Evolutionary conservation across 2,797 vertebrate species (phyloP).

Genomic region (Stomatorhinus walkeri): DNA sequence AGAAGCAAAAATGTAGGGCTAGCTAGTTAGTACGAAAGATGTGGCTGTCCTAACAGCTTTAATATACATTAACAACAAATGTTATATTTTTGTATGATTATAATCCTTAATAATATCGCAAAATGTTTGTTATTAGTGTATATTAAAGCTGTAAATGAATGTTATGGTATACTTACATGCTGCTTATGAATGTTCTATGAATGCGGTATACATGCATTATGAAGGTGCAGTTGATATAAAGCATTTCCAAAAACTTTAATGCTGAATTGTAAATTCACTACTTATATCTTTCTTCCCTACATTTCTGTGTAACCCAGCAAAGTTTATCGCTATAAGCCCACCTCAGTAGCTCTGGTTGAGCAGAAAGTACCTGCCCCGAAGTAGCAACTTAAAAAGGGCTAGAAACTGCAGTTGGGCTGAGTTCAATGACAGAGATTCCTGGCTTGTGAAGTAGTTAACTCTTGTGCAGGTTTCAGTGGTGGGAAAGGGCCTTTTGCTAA

Average conservation of each 20-base stretch:
- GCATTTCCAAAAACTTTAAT: background rate
- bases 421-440: background rate
- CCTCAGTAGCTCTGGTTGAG: background rate
- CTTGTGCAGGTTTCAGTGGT: background rate
- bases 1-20: background rate
- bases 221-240: background rate
- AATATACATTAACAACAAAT: background rate
- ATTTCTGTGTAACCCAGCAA: background rate
- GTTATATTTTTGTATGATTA: background rate
- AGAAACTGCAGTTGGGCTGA: background rate
- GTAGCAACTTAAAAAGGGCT: background rate
- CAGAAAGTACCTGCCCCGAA: background rate
- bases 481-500: background rate
- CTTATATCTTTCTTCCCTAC: background rate
- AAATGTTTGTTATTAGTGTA: background rate
- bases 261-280: background rate
- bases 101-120: background rate
- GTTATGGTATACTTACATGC: background rate
- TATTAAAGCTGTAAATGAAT: background rate
- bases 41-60: background rate
- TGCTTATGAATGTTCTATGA: background rate
- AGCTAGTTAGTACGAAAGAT: background rate
- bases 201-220: background rate
- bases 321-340: background rate
- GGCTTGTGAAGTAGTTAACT: background rate